Percentiles rank a stretch among this genome's conserved stretches.
Evolutionary conservation across 2,113 vertebrate species (phyloP).

Genomic region (Chaetodon trifascialis): DNA sequence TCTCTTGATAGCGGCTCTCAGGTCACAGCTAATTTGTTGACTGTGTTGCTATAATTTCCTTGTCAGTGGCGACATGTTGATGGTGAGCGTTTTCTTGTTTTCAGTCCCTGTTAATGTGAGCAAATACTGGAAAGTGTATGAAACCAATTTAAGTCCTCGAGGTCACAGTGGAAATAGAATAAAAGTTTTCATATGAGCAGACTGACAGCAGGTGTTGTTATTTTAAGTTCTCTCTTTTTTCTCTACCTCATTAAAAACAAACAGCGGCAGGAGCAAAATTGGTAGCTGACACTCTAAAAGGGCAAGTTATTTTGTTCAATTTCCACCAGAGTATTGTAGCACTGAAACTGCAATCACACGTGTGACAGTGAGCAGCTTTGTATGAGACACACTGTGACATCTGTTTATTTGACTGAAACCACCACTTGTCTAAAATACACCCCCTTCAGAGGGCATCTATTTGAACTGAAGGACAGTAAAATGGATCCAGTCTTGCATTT

Average conservation of each 20-base stretch:
- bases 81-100: not conserved
- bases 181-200: slow-evolving; percentile 1
- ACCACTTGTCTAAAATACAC: not conserved
- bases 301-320: not conserved
- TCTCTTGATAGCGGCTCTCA: slow-evolving; percentile 39
- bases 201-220: not conserved
- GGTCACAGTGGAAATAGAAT: not conserved
- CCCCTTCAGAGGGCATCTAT: not conserved
- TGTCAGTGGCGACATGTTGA: slow-evolving; percentile 29
- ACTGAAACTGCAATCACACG: slow-evolving; percentile 12
- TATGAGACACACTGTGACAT: not conserved
- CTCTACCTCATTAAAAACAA: slow-evolving; percentile 6
- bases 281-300: not conserved
- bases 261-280: not conserved
- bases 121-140: slow-evolving; percentile 13
- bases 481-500: not conserved
- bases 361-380: not conserved
- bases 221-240: not conserved
- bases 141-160: slow-evolving; percentile 19
- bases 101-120: slow-evolving; percentile 15
- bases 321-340: not conserved
- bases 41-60: slow-evolving; percentile 58
- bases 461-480: not conserved
- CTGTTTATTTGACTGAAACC: not conserved
- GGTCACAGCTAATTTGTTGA: slow-evolving; percentile 59